A percentile compares a stretch with the other conserved stretches of the same genome.
Conservation (phyloP, 1,140 invertebrate genomes). For the Trypoxylus dichotomus region DNA sequence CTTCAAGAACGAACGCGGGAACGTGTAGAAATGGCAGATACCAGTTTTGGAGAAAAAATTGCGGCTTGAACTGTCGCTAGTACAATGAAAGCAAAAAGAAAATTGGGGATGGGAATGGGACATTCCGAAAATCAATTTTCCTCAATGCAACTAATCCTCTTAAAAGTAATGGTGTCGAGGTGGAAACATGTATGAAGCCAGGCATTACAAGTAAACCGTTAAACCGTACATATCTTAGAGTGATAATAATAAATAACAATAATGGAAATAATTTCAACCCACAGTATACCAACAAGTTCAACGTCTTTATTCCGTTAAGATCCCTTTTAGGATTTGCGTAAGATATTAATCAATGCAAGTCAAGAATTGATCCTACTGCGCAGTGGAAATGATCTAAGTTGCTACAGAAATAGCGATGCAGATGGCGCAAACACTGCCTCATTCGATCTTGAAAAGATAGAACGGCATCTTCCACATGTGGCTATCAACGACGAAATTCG, state of each 20-base stretch:
- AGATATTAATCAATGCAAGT: conserved; percentile 35
- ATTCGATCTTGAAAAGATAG: not conserved
- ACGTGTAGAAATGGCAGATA: not conserved
- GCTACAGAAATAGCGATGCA: not conserved
- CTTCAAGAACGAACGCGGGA: not conserved
- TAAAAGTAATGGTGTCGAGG: not conserved
- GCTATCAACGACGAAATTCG: conserved; percentile 8
- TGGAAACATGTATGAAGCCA: conserved; percentile 47
- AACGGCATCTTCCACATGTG: not conserved
- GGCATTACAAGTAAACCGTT: conserved; percentile 51
- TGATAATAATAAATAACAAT: conserved; percentile 32
- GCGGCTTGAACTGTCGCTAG: conserved; percentile 38
- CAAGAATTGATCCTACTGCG: conserved; percentile 36
- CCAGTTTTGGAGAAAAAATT: conserved; percentile 46
- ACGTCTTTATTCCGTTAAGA: conserved; percentile 30
- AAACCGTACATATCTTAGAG: conserved; percentile 50
- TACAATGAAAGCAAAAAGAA: not conserved
- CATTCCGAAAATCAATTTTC: not conserved
- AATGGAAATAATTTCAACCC: not conserved
- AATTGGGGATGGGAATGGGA: not conserved
- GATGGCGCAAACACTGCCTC: not conserved
- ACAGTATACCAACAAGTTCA: conserved; percentile 44
- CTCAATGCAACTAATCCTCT: too few relatives aligned
- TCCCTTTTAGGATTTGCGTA: conserved; percentile 36
- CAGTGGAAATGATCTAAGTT: conserved; percentile 21